phyloP scores from a whole-genome alignment of 2,113 vertebrate genomes.

The Lipophrys pholis region DNA sequence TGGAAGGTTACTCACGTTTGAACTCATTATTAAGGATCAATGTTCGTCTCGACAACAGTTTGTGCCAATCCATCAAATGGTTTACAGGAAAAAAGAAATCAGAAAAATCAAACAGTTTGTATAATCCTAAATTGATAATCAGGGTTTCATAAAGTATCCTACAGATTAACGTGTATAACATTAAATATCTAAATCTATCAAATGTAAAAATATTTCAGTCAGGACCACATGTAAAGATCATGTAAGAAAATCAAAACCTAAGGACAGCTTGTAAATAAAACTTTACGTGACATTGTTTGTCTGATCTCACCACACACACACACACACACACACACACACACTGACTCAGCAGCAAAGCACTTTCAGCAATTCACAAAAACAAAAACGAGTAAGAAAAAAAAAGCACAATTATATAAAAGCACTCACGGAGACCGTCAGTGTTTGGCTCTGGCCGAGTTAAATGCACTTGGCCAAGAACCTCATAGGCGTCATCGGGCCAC shows the following conservation, averaged over 20 bases:
- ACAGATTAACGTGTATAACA: too few species aligned
- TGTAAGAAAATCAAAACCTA: neutral
- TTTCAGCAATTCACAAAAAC: neutral
- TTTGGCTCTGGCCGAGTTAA: conserved; percentile 23
- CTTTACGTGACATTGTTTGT: neutral
- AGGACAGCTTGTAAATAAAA: neutral
- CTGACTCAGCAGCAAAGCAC: too few species aligned
- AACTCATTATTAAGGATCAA: too few species aligned
- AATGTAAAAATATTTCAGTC: neutral
- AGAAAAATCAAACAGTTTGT: too few species aligned
- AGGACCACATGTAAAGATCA: conserved; percentile 5
- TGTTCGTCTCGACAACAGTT: neutral
- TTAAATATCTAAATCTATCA: too few species aligned
- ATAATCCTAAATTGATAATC: too few species aligned
- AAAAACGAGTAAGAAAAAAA: conserved; percentile 9
- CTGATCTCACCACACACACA: conserved; percentile 15
- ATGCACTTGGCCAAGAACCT: conserved; percentile 13
- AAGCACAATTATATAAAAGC: conserved; percentile 12
- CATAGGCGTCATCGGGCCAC: conserved; percentile 44
- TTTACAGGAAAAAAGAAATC: too few species aligned
- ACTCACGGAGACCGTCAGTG: conserved; percentile 19
- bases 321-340: too few species aligned
- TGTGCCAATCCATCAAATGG: neutral
- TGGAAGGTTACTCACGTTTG: too few species aligned
- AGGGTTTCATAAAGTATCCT: too few species aligned